Evolutionary conservation across 2,797 vertebrate species (phyloP).

Genomic region (Hybognathus amarus): DNA sequence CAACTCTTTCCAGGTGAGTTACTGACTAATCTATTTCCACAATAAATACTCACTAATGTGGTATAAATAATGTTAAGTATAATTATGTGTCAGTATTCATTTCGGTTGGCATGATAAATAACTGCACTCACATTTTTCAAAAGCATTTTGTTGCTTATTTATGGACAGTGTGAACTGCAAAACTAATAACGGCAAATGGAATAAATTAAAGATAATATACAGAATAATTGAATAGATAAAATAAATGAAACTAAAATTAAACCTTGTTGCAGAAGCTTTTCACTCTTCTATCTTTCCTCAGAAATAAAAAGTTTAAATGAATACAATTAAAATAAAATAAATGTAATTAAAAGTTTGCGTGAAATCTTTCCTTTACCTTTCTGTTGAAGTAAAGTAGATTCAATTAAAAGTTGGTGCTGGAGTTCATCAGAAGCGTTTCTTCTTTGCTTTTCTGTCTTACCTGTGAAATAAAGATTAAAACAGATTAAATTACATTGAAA

Average conservation of each 20-base stretch:
- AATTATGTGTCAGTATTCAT: not conserved
- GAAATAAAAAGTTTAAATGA: not conserved
- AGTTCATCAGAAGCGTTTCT: not conserved
- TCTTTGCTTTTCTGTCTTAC: not conserved
- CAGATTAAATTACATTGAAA: not conserved
- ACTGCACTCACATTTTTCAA: not conserved
- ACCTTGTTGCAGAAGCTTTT: not conserved
- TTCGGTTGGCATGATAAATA: not conserved
- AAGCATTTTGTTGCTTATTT: not conserved
- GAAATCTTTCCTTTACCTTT: not conserved
- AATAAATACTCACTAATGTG: not conserved
- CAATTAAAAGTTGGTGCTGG: not conserved
- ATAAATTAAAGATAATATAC: not conserved
- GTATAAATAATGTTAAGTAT: not conserved
- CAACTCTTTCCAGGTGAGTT: constrained; percentile 89
- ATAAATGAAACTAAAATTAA: not conserved
- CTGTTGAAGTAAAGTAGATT: not conserved
- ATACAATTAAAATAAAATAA: not conserved
- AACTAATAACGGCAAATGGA: not conserved
- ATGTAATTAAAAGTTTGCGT: not conserved
- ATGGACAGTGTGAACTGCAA: not conserved
- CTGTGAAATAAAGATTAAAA: not conserved
- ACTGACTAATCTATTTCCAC: not conserved
- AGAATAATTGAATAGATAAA: constrained; percentile 15
- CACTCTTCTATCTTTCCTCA: not conserved